These are phyloP conservation scores for Hypercompe scribonia DNA, from an alignment of 2,888 invertebrate genomes.

Conservation along the genomic window DNA sequence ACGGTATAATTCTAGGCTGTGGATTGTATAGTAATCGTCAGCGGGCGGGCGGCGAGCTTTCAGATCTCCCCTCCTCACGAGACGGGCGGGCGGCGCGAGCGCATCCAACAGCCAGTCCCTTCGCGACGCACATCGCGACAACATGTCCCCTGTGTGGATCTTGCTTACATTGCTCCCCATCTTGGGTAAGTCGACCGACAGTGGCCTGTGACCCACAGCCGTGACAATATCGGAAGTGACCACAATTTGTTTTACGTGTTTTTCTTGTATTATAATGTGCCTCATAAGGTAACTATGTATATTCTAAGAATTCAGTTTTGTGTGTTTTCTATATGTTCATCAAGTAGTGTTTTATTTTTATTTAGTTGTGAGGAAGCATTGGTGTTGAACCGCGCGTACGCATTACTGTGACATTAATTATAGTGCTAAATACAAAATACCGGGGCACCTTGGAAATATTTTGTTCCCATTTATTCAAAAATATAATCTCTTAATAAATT, in stretches of 20 bases:
- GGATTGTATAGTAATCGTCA: slow-evolving; percentile 15
- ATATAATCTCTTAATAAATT: not conserved
- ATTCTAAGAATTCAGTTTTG: slow-evolving; percentile 12
- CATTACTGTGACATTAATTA: slow-evolving; percentile 56
- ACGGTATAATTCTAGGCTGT: slow-evolving; percentile 39
- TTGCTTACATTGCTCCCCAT: slow-evolving; percentile 82
- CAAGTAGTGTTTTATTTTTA: slow-evolving; percentile 38
- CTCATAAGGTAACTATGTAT: slow-evolving; percentile 30
- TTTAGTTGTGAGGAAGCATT: slow-evolving; percentile 57
- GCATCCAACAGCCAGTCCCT: slow-evolving; percentile 68
- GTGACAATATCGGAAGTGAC: slow-evolving; percentile 61
- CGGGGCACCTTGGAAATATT: slow-evolving; percentile 68
- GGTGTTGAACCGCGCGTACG: slow-evolving; percentile 59
- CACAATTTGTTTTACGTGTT: slow-evolving; percentile 42
- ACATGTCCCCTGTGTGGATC: slow-evolving; percentile 84
- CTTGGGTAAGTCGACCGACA: slow-evolving; percentile 76
- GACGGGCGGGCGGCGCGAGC: slow-evolving; percentile 68
- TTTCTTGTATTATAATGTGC: slow-evolving; percentile 34
- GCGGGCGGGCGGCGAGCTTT: slow-evolving; percentile 80
- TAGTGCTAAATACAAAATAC: slow-evolving; percentile 61
- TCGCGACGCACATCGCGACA: slow-evolving; percentile 80
- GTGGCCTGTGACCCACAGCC: slow-evolving; percentile 44
- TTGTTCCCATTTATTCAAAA: not conserved
- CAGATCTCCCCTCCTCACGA: slow-evolving; percentile 62
- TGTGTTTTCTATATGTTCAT: slow-evolving; percentile 33